Base-by-base conservation (phyloP, 2,888 invertebrate species). In the Drosophila algonquin region DNA sequence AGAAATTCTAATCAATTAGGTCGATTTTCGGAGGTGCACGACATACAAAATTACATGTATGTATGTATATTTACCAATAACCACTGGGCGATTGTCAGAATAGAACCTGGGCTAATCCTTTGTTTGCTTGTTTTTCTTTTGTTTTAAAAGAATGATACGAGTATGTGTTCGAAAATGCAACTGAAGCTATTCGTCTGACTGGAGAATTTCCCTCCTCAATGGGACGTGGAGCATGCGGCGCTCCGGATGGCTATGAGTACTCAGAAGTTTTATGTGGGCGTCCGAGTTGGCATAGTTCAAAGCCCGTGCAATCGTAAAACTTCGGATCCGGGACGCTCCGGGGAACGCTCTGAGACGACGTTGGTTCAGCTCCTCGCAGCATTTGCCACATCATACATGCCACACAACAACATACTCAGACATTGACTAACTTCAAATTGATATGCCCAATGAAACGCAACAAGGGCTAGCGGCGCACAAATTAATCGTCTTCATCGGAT, bases 271-370 rank as follows among this genome's bases (percentile, higher is more conserved):
- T 35, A 48, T 45, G 30, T 53, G 30, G 47, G 35, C 4, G 21
- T 44, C 32, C 30, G 32, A 45, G 55, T 51, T 60, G 47, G 57
- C 67, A 63, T 75, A 65, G 71, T 75, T 76, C 68, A 73, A 73
- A 70, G 61, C 27, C 27, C 27, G 27, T 27, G 27, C 27, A 30
- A 52, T 52, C 63, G 67, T 76, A 67, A 73, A 69, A 69, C 63
- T 76, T 63, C 48, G 71, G 77, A n/a, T n/a, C n/a, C n/a, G n/a
- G n/a, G n/a, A n/a, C n/a, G n/a, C 80, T 83, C 81, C 81, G 80
- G 61, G 74, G 75, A 57, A 64, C 69, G 68, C 68, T 62, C 77
- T 79, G 82, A 79, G 80, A 82, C 80, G 80, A 76, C 79, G n/a
- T 12, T 55, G 45, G 6, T 21, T 30, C 14, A 21, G 57, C 24